Conservation (phyloP, 1,140 invertebrate genomes). For the Cylas formicarius region DNA sequence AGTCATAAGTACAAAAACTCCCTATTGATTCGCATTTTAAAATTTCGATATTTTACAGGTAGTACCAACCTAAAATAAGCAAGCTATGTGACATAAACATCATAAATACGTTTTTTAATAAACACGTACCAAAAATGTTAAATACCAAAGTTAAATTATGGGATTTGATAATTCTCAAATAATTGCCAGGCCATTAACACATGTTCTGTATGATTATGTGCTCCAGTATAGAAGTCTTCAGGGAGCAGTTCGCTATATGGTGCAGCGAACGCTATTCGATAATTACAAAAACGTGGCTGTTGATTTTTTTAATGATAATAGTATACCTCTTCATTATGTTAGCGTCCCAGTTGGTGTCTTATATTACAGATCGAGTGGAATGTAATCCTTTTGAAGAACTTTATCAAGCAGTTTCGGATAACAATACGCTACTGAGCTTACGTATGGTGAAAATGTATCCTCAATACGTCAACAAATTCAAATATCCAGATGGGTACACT, state of each 20-base stretch:
- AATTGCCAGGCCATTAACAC: no score
- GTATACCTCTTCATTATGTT: conserved; percentile 4
- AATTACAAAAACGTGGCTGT: conserved; percentile 9
- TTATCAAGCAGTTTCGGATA: conserved; percentile 12
- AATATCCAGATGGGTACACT: conserved; percentile 18
- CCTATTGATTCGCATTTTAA: no score
- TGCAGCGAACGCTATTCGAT: conserved; percentile 4
- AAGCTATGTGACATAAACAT: no score
- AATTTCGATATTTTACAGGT: no score
- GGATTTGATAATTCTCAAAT: no score
- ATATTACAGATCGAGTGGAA: conserved; percentile 1
- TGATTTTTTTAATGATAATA: conserved; percentile 3
- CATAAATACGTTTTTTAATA: no score
- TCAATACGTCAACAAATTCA: conserved; percentile 18
- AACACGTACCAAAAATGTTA: no score
- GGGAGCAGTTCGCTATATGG: background rate
- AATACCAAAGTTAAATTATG: no score
- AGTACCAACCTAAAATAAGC: no score
- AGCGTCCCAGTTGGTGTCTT: background rate
- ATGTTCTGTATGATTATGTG: conserved; percentile 8
- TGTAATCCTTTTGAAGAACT: conserved; percentile 5
- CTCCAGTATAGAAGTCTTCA: conserved; percentile 4
- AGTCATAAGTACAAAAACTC: no score
- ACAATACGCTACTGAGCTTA: conserved; percentile 14
- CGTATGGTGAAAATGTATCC: conserved; percentile 16